Evolutionary conservation across 1,140 invertebrate species (phyloP).

Genomic region (Orchestia grillus): DNA sequence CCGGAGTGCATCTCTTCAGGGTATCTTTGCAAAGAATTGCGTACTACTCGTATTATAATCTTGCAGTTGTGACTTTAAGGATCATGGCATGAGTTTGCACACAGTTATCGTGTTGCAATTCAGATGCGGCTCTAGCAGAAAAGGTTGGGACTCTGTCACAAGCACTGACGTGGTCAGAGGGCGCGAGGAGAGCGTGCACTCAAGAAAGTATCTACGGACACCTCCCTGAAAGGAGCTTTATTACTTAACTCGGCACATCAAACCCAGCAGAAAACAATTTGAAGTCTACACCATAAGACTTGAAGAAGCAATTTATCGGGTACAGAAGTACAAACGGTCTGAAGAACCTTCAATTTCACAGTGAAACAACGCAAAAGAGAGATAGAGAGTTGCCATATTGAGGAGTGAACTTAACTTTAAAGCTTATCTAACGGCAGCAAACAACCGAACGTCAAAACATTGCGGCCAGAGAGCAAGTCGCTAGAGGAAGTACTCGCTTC

Average conservation of each 20-base stretch:
- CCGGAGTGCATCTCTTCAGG: background rate
- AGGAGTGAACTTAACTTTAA: background rate
- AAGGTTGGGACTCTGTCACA: background rate
- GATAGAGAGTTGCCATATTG: background rate
- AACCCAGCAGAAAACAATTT: slow-evolving; percentile 34
- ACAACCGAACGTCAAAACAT: background rate
- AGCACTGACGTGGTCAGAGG: background rate
- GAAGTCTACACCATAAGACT: background rate
- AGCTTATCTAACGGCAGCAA: background rate
- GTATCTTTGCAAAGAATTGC: background rate
- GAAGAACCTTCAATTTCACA: background rate
- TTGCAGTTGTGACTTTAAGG: background rate
- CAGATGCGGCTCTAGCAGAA: background rate
- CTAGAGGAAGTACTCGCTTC: background rate
- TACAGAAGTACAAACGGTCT: background rate
- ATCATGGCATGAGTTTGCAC: background rate
- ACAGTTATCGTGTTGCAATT: background rate
- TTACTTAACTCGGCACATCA: background rate
- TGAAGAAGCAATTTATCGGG: background rate
- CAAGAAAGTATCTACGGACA: background rate
- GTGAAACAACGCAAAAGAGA: background rate
- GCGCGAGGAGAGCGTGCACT: background rate
- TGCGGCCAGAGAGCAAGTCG: background rate
- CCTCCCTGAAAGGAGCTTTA: background rate
- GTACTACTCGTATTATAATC: background rate